These are phyloP conservation scores for Xenotilapia longispinis DNA, from an alignment of 2,113 vertebrate genomes.

Conservation along the genomic window DNA sequence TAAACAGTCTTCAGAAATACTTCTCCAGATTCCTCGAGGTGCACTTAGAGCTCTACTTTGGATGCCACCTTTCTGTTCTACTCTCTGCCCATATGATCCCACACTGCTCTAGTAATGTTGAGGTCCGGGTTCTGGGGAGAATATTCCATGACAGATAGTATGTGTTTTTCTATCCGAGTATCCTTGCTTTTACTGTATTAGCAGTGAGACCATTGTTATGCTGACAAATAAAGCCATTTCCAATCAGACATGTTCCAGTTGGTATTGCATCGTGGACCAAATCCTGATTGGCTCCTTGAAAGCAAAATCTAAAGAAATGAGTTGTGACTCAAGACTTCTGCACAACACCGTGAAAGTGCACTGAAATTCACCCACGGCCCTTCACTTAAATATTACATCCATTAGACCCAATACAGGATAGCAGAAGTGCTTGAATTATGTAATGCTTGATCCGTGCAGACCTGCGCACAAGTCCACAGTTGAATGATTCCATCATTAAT, in stretches of 20 bases:
- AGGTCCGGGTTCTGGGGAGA: no score
- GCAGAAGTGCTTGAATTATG: conserved; percentile 49
- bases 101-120: no score
- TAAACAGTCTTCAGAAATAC: neutral
- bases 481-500: conserved; percentile 46
- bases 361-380: neutral
- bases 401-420: conserved; percentile 17
- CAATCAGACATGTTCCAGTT: neutral
- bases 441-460: conserved; percentile 38
- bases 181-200: no score
- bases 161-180: no score
- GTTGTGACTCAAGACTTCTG: neutral
- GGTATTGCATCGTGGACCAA: neutral
- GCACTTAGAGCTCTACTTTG: neutral
- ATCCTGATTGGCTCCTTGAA: neutral
- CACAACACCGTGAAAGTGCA: neutral
- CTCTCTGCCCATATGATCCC: no score
- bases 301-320: neutral
- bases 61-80: neutral
- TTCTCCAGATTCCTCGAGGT: neutral
- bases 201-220: no score
- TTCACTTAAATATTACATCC: neutral
- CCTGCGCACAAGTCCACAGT: conserved; percentile 34
- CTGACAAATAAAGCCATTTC: no score
- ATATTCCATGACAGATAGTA: no score